Evolutionary conservation across 2,797 vertebrate species (phyloP).

Genomic region (Clarias laeviceps): DNA sequence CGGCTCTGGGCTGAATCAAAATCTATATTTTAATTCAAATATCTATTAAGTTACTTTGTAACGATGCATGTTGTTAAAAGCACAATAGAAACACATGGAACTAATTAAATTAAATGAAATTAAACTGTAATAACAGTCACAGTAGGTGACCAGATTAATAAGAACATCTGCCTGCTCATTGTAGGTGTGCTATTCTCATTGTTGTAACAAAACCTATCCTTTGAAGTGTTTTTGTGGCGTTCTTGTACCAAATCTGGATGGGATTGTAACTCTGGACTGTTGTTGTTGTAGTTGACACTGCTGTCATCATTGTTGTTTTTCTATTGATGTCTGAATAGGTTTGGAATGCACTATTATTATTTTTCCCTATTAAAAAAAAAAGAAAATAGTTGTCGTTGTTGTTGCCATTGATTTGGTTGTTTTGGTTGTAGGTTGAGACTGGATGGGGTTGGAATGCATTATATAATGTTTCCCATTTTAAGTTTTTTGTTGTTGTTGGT

Average conservation of each 20-base stretch:
- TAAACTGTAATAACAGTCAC: no score
- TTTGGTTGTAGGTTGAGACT: background rate
- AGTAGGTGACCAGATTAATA: background rate
- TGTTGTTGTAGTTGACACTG: background rate
- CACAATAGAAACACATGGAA: background rate
- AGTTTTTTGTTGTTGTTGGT: no score
- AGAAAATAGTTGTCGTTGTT: background rate
- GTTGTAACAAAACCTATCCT: no score
- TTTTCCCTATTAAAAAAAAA: background rate
- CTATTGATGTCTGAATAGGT: background rate
- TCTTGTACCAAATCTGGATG: background rate
- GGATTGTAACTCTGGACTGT: background rate
- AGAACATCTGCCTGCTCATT: background rate
- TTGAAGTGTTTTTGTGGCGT: background rate
- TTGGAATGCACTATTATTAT: background rate
- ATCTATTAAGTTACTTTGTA: background rate
- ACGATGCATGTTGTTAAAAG: background rate
- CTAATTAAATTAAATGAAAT: background rate
- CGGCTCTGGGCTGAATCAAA: background rate
- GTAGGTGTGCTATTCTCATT: background rate
- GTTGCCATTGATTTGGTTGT: background rate
- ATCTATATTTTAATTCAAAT: background rate
- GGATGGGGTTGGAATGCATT: background rate
- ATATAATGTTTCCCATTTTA: background rate
- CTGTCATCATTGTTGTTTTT: background rate